These are phyloP conservation scores for Myocastor coypus DNA, from an alignment of 2,113 vertebrate genomes.

Conservation along the genomic window DNA sequence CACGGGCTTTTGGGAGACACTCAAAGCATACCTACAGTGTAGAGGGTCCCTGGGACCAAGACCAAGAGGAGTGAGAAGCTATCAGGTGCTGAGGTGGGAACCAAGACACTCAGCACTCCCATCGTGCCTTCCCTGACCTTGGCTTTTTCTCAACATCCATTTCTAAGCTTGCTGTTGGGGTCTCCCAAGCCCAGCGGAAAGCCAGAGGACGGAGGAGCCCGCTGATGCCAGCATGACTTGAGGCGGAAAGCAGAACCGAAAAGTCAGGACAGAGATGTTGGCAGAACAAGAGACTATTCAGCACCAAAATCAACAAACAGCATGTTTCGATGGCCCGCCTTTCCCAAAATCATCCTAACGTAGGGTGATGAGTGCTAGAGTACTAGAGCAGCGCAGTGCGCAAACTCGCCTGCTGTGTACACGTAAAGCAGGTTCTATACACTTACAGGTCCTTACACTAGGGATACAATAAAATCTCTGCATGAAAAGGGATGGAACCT, in stretches of 20 bases:
- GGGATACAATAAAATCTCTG: too few species aligned
- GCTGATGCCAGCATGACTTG: not conserved
- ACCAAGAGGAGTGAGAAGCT: not conserved
- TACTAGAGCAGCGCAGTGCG: not conserved
- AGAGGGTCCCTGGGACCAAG: not conserved
- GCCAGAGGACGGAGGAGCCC: not conserved
- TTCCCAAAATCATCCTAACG: not conserved
- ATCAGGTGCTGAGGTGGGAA: too few species aligned
- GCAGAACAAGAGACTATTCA: not conserved
- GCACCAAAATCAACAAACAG: not conserved
- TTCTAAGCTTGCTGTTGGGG: not conserved
- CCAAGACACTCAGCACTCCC: too few species aligned
- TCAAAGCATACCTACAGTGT: not conserved
- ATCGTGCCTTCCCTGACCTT: not conserved
- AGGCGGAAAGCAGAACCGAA: not conserved
- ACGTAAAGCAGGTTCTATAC: not conserved
- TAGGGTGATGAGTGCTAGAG: fast-evolving
- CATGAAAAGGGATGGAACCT: too few species aligned
- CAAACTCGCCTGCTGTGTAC: not conserved
- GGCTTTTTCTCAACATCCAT: not conserved
- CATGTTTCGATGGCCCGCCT: not conserved
- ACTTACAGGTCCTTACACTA: too few species aligned
- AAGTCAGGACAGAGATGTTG: not conserved
- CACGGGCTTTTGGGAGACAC: not conserved
- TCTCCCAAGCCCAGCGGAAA: not conserved